A percentile compares a stretch with the other conserved stretches of the same genome.
Conservation (phyloP, 1,140 invertebrate species). For the Mesaphorura yosii region DNA sequence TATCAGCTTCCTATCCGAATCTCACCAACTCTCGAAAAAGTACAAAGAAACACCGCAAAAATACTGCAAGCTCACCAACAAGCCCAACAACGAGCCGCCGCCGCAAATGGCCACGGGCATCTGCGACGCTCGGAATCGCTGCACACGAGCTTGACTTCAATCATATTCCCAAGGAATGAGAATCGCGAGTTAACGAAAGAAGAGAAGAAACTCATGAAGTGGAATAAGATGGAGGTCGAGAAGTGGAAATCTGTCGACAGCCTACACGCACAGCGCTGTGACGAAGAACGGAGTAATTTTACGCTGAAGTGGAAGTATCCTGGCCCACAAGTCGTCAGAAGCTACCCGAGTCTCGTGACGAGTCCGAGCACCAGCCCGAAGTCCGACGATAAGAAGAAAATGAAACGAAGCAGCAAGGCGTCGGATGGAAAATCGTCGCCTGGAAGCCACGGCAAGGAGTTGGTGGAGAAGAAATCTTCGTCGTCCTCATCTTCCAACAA, state of each 20-base stretch:
- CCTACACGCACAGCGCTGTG: no score
- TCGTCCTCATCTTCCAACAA: neutral
- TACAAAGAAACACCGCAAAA: no score
- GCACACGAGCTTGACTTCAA: constrained; percentile 22
- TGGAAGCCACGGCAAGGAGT: no score
- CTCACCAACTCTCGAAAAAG: constrained; percentile 22
- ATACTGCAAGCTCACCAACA: no score
- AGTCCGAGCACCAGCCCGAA: constrained; percentile 21
- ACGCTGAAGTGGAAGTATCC: constrained; percentile 27
- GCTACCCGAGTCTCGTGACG: no score
- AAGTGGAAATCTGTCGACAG: constrained; percentile 29
- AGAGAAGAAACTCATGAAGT: neutral
- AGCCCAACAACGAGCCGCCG: no score
- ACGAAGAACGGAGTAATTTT: constrained; percentile 20
- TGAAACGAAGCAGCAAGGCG: constrained; percentile 12
- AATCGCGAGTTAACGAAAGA: neutral
- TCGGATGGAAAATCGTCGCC: no score
- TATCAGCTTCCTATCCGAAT: constrained; percentile 9
- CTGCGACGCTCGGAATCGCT: constrained; percentile 25
- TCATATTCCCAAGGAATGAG: constrained; percentile 10
- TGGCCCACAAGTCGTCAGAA: no score
- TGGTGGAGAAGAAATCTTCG: constrained; percentile 7
- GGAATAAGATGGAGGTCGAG: neutral
- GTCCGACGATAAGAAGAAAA: constrained; percentile 19
- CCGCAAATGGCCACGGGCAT: no score